Conservation (phyloP, 2,888 invertebrate genomes). For the Exephanes ischioxanthus region DNA sequence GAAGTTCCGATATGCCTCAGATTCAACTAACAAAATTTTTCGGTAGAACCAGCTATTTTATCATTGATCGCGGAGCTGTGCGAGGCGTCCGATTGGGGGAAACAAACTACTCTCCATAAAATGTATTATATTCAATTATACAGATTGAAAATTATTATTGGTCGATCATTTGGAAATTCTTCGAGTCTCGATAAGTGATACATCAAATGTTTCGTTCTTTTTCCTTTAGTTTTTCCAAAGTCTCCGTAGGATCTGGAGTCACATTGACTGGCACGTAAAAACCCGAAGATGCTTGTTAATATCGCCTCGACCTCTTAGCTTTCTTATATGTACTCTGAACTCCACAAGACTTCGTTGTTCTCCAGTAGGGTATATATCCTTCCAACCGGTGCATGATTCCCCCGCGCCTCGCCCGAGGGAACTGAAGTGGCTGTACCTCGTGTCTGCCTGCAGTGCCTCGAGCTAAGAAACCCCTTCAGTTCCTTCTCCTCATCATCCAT, state of each 20-base stretch:
- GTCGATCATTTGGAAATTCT: neutral
- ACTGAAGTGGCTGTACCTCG: conserved; percentile 79
- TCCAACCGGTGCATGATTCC: conserved; percentile 79
- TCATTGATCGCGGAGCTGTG: no score
- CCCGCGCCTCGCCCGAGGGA: conserved; percentile 76
- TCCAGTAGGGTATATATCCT: conserved; percentile 70
- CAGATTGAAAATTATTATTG: no score
- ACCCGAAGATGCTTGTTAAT: conserved; percentile 56
- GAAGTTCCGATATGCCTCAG: no score
- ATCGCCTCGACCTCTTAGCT: conserved; percentile 53
- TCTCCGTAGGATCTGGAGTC: neutral
- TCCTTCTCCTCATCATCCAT: conserved; percentile 70
- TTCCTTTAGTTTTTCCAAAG: neutral
- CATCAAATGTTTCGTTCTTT: neutral
- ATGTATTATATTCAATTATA: no score
- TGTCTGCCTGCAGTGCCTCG: conserved; percentile 81
- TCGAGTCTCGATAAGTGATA: neutral
- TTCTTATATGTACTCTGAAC: conserved; percentile 49
- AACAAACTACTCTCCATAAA: no score
- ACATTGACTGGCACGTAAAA: neutral
- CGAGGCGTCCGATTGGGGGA: no score
- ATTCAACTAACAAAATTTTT: no score
- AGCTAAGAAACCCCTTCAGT: conserved; percentile 73
- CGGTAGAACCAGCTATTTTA: no score
- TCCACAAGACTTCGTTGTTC: conserved; percentile 40